These are phyloP conservation scores for Enteromius viviparus DNA, from an alignment of 2,797 vertebrate species.

Conservation along the genomic window DNA sequence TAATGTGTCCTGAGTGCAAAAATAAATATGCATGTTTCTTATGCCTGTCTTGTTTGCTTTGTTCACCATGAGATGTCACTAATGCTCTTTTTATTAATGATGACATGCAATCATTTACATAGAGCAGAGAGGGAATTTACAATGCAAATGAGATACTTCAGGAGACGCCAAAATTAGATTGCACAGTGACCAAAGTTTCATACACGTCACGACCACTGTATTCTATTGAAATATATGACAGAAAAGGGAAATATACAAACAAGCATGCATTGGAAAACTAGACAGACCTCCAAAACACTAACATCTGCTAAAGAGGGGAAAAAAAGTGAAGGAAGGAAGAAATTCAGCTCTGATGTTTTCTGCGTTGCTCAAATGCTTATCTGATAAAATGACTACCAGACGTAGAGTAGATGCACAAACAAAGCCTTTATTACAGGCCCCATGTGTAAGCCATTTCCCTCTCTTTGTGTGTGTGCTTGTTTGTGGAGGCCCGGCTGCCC, in stretches of 20 bases:
- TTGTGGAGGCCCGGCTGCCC: slow-evolving; percentile 15
- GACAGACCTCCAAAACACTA: slow-evolving; percentile 19
- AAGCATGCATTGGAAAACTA: slow-evolving; percentile 12
- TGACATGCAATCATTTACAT: slow-evolving; percentile 10
- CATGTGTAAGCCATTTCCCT: slow-evolving; percentile 73
- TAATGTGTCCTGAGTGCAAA: slow-evolving; percentile 82
- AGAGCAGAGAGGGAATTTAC: slow-evolving; percentile 35
- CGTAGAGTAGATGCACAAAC: slow-evolving; percentile 65
- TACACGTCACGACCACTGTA: neutral
- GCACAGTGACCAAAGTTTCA: neutral
- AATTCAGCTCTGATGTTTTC: slow-evolving; percentile 55
- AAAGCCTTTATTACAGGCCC: slow-evolving; percentile 57
- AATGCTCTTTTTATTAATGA: slow-evolving; percentile 32
- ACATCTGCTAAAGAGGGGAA: slow-evolving; percentile 47
- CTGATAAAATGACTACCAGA: slow-evolving; percentile 76
- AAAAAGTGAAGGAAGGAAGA: slow-evolving; percentile 50
- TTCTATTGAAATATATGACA: slow-evolving; percentile 6
- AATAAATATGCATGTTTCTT: slow-evolving; percentile 88
- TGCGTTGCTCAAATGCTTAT: slow-evolving; percentile 64
- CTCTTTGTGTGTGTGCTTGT: slow-evolving; percentile 31
- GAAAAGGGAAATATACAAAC: slow-evolving; percentile 31
- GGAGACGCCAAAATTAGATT: neutral
- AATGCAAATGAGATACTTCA: slow-evolving; percentile 47
- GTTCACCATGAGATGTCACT: slow-evolving; percentile 34
- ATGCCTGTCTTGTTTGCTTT: slow-evolving; percentile 57